Evolutionary conservation across 2,113 vertebrate species (phyloP).

Genomic region (Pagrus major): DNA sequence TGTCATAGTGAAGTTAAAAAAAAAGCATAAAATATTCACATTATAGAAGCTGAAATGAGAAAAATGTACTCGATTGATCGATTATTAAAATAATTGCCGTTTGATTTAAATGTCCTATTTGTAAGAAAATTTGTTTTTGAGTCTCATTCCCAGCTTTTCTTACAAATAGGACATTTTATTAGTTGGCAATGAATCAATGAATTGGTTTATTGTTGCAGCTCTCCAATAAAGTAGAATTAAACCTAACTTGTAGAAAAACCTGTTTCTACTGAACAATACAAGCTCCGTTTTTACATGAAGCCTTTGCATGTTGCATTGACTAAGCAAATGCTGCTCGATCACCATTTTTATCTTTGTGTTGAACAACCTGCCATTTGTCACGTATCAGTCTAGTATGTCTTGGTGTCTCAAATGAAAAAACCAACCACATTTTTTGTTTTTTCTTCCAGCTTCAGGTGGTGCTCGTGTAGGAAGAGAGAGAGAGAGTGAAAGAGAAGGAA

Average conservation of each 20-base stretch:
- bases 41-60: too few species aligned
- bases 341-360: too few species aligned
- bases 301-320: background rate
- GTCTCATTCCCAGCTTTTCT: too few species aligned
- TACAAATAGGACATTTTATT: too few species aligned
- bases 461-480: conserved; percentile 88
- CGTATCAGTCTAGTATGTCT: background rate
- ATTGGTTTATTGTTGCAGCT: too few species aligned
- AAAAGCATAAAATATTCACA: too few species aligned
- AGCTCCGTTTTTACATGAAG: background rate
- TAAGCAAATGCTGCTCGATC: background rate
- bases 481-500: conserved; percentile 51
- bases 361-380: background rate
- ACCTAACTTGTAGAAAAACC: background rate
- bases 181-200: too few species aligned
- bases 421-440: conserved; percentile 31
- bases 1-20: too few species aligned
- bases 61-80: too few species aligned
- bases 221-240: background rate
- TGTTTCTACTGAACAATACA: background rate
- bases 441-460: conserved; percentile 87
- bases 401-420: background rate
- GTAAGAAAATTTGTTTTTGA: too few species aligned
- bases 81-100: too few species aligned
- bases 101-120: too few species aligned